These are phyloP conservation scores for Epizoanthus stellaris DNA, from an alignment of 92 coral and sea anemone species.

Conservation along the genomic window DNA sequence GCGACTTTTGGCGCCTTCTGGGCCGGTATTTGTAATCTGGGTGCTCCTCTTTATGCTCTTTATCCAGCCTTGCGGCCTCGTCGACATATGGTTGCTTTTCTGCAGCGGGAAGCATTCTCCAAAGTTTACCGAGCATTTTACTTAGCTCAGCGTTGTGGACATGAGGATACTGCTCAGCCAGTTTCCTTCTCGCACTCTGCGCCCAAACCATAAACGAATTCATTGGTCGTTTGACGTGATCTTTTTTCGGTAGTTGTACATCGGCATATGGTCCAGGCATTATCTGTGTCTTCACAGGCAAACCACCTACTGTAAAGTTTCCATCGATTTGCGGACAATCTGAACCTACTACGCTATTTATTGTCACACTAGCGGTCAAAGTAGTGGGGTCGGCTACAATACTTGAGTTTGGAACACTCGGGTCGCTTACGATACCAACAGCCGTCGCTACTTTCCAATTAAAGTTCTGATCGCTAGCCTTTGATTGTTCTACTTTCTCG, in stretches of 20 bases:
- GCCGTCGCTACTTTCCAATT: slow-evolving; percentile 89
- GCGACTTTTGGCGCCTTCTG: slow-evolving; percentile 88
- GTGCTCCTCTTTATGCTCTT: slow-evolving; percentile 95
- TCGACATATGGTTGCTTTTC: slow-evolving; percentile 99
- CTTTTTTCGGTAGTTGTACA: slow-evolving; percentile 94
- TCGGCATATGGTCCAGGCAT: slow-evolving; percentile 96
- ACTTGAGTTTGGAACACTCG: slow-evolving; percentile 60
- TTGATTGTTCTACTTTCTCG: slow-evolving; percentile 89
- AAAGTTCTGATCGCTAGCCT: slow-evolving; percentile 89
- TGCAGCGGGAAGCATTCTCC: slow-evolving; percentile 98
- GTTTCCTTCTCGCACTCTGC: slow-evolving; percentile 93
- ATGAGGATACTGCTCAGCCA: slow-evolving; percentile 99
- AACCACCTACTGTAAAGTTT: slow-evolving; percentile 76
- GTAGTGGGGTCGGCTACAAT: slow-evolving; percentile 63
- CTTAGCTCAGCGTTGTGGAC: slow-evolving; percentile 99
- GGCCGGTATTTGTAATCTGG: slow-evolving; percentile 99
- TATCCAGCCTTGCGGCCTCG: slow-evolving; percentile 98
- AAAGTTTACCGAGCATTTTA: slow-evolving; percentile 98
- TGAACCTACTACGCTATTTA: slow-evolving; percentile 79
- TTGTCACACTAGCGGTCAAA: slow-evolving; percentile 66
- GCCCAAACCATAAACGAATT: slow-evolving; percentile 99
- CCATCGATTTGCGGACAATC: slow-evolving; percentile 87
- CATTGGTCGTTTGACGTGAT: slow-evolving; percentile 98
- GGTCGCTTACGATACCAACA: slow-evolving; percentile 73
- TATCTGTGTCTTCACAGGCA: slow-evolving; percentile 86